Evolutionary conservation across 2,113 vertebrate species (phyloP).

Genomic region (Melanerpes aurifrons): DNA sequence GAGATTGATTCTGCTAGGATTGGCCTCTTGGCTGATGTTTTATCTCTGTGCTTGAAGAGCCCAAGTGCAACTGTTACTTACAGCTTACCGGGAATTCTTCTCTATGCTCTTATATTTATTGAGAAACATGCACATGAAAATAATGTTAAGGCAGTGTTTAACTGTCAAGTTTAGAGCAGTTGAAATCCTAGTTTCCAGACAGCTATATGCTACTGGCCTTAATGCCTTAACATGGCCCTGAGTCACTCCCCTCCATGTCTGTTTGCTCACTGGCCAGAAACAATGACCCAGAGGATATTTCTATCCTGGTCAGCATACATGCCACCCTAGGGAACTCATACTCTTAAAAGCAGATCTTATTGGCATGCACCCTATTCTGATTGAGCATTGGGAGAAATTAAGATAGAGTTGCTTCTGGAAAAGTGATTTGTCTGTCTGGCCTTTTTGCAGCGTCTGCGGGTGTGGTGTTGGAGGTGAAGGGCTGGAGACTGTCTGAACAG

Average conservation of each 20-base stretch:
- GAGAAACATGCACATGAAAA: background rate
- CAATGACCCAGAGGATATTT: background rate
- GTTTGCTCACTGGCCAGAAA: background rate
- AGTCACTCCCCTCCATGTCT: background rate
- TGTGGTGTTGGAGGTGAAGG: background rate
- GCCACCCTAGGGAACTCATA: background rate
- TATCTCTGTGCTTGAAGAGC: background rate
- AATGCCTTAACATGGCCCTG: background rate
- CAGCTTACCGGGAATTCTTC: background rate
- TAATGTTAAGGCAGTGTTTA: background rate
- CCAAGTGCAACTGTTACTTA: background rate
- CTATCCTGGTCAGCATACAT: background rate
- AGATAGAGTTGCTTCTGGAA: background rate
- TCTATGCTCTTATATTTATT: background rate
- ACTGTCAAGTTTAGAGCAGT: background rate
- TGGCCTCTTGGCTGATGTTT: background rate
- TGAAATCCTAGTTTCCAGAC: background rate
- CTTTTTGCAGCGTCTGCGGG: background rate
- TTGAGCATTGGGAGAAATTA: background rate
- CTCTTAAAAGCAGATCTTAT: background rate
- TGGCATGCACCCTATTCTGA: background rate
- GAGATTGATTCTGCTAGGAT: background rate
- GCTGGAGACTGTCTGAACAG: background rate
- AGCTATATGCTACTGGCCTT: background rate
- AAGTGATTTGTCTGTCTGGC: background rate